Conservation (phyloP, 2,113 vertebrate species). For the Atlantisia rogersi region DNA sequence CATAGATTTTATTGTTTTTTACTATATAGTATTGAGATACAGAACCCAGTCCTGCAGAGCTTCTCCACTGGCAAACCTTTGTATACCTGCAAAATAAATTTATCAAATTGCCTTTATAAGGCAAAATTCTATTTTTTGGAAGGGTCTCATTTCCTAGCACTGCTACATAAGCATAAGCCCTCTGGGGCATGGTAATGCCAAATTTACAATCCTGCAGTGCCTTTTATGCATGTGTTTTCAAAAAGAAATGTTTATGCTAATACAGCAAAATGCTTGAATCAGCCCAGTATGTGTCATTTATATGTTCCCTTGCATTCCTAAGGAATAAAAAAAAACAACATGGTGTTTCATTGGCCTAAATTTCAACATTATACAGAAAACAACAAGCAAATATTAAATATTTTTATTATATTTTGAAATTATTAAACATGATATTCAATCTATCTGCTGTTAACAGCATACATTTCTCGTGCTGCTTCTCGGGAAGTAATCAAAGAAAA, state of each 20-base stretch:
- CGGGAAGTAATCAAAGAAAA: slow-evolving; percentile 40
- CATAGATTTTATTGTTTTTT: no score
- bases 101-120: neutral
- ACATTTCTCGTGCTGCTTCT: slow-evolving; percentile 13
- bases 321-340: neutral
- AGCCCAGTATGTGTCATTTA: slow-evolving; percentile 43
- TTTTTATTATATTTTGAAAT: slow-evolving; percentile 46
- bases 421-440: slow-evolving; percentile 48
- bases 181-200: neutral
- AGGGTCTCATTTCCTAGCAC: neutral
- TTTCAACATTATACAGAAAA: slow-evolving; percentile 41
- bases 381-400: slow-evolving; percentile 21
- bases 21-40: neutral
- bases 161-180: neutral
- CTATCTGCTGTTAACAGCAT: slow-evolving; percentile 44
- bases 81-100: neutral
- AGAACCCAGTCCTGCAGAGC: neutral
- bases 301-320: neutral
- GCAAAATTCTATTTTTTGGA: neutral
- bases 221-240: slow-evolving; percentile 14
- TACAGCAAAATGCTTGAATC: slow-evolving; percentile 42
- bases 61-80: neutral
- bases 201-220: slow-evolving; percentile 29
- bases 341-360: neutral
- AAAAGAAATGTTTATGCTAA: slow-evolving; percentile 52